Base-by-base conservation (phyloP, 2,113 vertebrate species). In the Crotalus viridis region DNA sequence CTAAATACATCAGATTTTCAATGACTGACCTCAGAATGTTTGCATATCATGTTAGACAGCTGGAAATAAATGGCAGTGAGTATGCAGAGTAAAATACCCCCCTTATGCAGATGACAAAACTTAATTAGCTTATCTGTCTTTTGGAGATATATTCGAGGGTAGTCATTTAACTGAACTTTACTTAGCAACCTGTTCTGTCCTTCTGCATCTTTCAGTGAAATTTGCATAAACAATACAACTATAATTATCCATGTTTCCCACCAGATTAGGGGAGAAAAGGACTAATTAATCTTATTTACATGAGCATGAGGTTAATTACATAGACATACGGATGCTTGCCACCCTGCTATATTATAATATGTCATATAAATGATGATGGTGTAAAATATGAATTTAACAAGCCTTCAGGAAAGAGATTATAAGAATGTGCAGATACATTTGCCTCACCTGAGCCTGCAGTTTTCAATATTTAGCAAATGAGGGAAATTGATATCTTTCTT, bases 251-350 rank as follows among this genome's bases (percentile, higher is more conserved):
- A 24, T 93, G 95, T 97, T 97, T 89, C 95, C 93, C 95, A 94
- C 96, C 96, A 97, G 96, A 97, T 96, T 96, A 94, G 64, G 93
- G 95, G 85, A 91, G 93, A 96, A 96, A 98, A 96, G 93, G 95
- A 95, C 86, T 96, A 96, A 97, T 97, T 97, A 97, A 96, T 96
- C 94, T 96, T 93, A 97, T 97, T 97, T 96, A 93, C 94, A 96
- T 96, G 74, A 95, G 59, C 91, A 94, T 96, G 93, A 97, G 95
- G 91, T 96, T 96, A 96, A 96, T 95, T 96, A 95, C 94, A 90
- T 94, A 91, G 86, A 28, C 54, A 55, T 33, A 95, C 95, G 96
- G 95, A 33, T 93, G 3, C 17, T 96, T 91, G 93, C 94, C 96
- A 96, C 93, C 86, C 95, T 92, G 52, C 93, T 93, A 93, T 95